Conservation (phyloP, 2,113 vertebrate genomes). For the Oceanodroma tethys region DNA sequence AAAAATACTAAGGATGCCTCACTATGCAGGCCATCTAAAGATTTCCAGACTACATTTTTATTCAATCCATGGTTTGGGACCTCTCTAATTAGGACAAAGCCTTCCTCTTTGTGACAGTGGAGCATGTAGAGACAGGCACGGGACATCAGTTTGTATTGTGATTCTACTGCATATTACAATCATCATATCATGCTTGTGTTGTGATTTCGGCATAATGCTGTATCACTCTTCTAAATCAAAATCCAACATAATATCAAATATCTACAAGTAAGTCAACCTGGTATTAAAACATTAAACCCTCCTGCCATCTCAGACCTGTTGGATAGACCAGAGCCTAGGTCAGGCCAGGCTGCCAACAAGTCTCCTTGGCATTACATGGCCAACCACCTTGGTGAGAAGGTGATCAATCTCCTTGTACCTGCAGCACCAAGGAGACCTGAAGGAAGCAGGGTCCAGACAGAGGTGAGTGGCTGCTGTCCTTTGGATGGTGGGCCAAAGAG, state of each 20-base stretch:
- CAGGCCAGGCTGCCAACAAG: neutral
- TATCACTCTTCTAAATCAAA: neutral
- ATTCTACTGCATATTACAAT: neutral
- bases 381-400: neutral
- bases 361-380: neutral
- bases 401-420: neutral
- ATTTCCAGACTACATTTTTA: neutral
- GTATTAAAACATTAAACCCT: neutral
- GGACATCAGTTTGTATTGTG: neutral
- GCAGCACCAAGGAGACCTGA: neutral
- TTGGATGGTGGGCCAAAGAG: neutral
- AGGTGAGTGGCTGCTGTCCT: neutral
- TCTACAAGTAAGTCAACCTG: neutral
- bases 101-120: neutral
- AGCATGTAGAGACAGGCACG: neutral
- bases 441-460: neutral
- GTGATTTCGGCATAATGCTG: neutral
- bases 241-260: neutral
- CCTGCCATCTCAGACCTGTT: neutral
- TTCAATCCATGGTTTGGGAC: neutral
- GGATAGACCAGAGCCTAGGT: neutral
- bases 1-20: neutral
- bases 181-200: neutral
- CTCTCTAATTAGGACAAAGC: neutral
- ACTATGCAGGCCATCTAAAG: neutral